These are phyloP conservation scores for Adoxophyes honmai DNA, from an alignment of 1,140 invertebrate species.

Conservation along the genomic window DNA sequence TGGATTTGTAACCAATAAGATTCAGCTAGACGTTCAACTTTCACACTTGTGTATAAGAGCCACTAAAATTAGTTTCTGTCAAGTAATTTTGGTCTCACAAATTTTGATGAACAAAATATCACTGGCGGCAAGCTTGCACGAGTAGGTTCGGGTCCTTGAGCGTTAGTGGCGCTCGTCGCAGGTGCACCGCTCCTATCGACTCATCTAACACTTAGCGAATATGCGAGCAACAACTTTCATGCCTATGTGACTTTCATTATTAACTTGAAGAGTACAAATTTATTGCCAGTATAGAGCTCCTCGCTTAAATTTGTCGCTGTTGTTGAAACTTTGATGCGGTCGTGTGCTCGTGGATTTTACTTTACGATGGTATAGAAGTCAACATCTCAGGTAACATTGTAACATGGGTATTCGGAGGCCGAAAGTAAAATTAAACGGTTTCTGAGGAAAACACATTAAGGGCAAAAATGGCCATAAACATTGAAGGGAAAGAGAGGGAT, in stretches of 20 bases:
- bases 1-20: too few relatives aligned
- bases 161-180: constrained; percentile 43
- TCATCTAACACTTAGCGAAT: constrained; percentile 51
- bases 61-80: constrained; percentile 34
- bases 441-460: constrained; percentile 30
- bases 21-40: too few relatives aligned
- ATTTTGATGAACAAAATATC: constrained; percentile 43
- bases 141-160: constrained; percentile 35
- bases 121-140: constrained; percentile 48
- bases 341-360: constrained; percentile 9
- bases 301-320: constrained; percentile 19
- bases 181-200: constrained; percentile 57
- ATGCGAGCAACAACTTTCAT: constrained; percentile 48
- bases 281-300: constrained; percentile 21
- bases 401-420: neutral
- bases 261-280: constrained; percentile 37
- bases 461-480: constrained; percentile 31
- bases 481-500: constrained; percentile 24
- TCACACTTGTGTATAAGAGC: too few relatives aligned
- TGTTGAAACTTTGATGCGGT: constrained; percentile 30
- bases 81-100: constrained; percentile 46
- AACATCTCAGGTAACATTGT: constrained; percentile 3
- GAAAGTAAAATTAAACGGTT: constrained; percentile 18
- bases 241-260: constrained; percentile 47
- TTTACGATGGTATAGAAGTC: neutral